Percentiles rank a stretch among this genome's conserved stretches.
These are phyloP conservation scores for Tachyglossus aculeatus DNA, from an alignment of 2,797 vertebrate genomes.

Conservation along the genomic window DNA sequence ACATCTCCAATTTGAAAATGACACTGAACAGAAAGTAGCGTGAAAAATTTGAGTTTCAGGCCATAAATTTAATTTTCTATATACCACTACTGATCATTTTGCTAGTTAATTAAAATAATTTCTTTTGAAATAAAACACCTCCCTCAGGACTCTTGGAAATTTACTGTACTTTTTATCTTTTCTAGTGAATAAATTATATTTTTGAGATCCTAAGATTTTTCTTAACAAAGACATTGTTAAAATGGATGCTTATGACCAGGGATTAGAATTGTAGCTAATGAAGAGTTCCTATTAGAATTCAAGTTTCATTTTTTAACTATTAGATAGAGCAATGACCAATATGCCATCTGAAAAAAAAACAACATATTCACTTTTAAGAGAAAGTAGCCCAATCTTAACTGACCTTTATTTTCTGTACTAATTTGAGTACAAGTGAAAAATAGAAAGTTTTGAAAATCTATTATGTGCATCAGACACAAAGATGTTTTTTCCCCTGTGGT, in stretches of 20 bases:
- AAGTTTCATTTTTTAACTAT: background rate
- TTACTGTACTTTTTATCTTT: constrained; percentile 7
- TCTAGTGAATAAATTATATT: constrained; percentile 45
- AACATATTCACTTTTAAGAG: no score
- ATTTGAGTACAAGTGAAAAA: background rate
- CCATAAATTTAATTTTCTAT: background rate
- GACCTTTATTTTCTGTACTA: background rate
- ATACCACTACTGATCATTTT: constrained; percentile 23
- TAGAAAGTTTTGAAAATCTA: background rate
- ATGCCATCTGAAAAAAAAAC: no score
- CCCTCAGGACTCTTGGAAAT: constrained; percentile 18
- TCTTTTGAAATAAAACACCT: constrained; percentile 26
- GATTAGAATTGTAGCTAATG: constrained; percentile 12
- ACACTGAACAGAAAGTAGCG: background rate
- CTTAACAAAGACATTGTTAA: constrained; percentile 19
- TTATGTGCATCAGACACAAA: rapidly evolving
- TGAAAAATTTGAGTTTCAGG: constrained; percentile 16
- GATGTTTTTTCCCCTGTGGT: background rate
- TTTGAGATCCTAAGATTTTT: constrained; percentile 19
- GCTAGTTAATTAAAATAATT: constrained; percentile 28
- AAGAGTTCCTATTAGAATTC: background rate
- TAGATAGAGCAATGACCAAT: no score
- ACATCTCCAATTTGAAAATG: background rate
- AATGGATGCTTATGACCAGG: constrained; percentile 8
- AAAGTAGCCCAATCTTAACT: background rate